These are phyloP conservation scores for Chaitophorus viminalis DNA, from an alignment of 2,888 invertebrate species.

Conservation along the genomic window DNA sequence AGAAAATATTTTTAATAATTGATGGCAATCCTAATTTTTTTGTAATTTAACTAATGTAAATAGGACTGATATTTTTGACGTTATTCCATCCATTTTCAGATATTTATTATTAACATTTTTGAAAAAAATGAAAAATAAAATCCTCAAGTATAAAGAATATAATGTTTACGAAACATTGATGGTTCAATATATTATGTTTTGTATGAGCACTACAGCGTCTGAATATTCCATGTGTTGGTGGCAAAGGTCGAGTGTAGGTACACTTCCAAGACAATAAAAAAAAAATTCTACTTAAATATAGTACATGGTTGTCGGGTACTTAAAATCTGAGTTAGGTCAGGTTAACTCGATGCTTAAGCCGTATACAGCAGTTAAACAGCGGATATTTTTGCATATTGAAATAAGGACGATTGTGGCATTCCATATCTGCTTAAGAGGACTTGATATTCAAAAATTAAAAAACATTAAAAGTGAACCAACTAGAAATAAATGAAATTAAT, in stretches of 20 bases:
- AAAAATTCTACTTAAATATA: conserved; percentile 13
- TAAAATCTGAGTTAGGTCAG: conserved; percentile 39
- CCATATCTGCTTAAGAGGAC: neutral
- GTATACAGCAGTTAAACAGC: neutral
- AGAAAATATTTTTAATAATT: neutral
- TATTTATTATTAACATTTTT: too few species aligned
- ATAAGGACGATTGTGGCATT: neutral
- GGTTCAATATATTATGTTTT: neutral
- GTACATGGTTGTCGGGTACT: conserved; percentile 1
- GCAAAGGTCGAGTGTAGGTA: conserved; percentile 36
- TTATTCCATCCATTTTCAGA: too few species aligned
- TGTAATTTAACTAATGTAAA: neutral
- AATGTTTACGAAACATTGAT: conserved; percentile 2
- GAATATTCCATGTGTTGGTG: neutral
- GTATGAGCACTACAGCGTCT: neutral
- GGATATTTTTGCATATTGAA: neutral
- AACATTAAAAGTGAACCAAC: neutral
- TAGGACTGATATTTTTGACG: neutral
- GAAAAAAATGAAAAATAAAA: neutral
- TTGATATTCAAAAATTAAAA: too few species aligned
- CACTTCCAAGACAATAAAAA: conserved; percentile 15
- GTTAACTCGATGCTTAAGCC: conserved; percentile 23
- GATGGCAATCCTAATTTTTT: neutral
- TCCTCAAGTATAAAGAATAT: neutral
- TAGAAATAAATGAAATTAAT: too few species aligned